Conservation (phyloP, 1,140 invertebrate species). For the Leptopilina clavipes region DNA sequence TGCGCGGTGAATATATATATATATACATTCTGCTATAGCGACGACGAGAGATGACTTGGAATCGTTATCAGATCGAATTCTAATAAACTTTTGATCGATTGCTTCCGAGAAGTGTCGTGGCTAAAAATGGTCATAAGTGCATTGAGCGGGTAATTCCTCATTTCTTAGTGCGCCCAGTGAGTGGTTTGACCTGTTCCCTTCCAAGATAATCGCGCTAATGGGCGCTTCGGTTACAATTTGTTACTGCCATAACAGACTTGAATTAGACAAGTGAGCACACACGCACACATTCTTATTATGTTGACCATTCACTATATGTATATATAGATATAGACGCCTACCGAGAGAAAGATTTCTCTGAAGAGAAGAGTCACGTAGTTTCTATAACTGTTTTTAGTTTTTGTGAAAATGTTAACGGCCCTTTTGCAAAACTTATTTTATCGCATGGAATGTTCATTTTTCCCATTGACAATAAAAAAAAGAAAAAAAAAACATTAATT, state of each 20-base stretch:
- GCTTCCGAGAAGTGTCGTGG: background rate
- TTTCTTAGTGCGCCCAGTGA: slow-evolving; percentile 27
- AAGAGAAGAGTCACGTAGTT: slow-evolving; percentile 50
- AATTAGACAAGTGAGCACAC: slow-evolving; percentile 31
- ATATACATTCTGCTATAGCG: too few relatives aligned
- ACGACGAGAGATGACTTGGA: background rate
- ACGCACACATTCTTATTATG: too few relatives aligned
- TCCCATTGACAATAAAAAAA: background rate
- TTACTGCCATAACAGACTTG: slow-evolving; percentile 34
- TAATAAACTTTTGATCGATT: slow-evolving; percentile 32
- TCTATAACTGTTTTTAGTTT: slow-evolving; percentile 67
- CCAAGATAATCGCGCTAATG: slow-evolving; percentile 16
- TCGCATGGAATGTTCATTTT: background rate
- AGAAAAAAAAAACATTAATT: too few relatives aligned
- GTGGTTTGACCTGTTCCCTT: slow-evolving; percentile 32
- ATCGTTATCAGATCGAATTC: slow-evolving; percentile 19
- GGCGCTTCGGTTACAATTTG: slow-evolving; percentile 32
- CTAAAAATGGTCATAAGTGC: slow-evolving; percentile 30
- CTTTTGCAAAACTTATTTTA: background rate
- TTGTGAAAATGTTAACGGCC: slow-evolving; percentile 68
- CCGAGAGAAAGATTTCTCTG: slow-evolving; percentile 2
- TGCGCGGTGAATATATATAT: too few relatives aligned
- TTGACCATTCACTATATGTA: too few relatives aligned
- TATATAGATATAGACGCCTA: too few relatives aligned
- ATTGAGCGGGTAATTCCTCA: slow-evolving; percentile 23